Conservation (phyloP, 53 echinoderm and acorn worm species). For the Crossaster papposus region DNA sequence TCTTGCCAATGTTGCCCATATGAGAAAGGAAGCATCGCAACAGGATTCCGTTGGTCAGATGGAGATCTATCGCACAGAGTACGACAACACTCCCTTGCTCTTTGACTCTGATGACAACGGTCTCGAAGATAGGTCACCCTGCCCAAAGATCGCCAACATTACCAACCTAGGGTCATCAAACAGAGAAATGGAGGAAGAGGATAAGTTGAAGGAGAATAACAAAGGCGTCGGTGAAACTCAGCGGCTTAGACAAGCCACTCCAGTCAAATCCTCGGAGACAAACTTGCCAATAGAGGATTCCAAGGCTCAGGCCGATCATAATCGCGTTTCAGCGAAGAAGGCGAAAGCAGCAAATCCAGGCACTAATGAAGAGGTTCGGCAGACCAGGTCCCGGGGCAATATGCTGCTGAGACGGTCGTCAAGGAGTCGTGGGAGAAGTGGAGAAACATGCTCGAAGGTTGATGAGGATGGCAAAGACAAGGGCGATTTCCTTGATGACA, state of each 20-base stretch:
- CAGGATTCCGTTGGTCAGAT: background rate
- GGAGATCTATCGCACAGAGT: conserved; percentile 37
- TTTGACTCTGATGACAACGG: conserved; percentile 64
- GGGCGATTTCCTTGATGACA: conserved; percentile 26
- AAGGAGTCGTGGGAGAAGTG: conserved; percentile 12
- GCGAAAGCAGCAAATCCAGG: background rate
- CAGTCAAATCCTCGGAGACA: background rate
- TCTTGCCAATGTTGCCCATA: background rate
- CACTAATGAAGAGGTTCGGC: background rate
- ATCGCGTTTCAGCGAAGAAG: background rate
- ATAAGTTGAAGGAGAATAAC: conserved; percentile 2
- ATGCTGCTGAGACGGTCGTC: conserved; percentile 25
- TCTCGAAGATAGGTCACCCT: background rate
- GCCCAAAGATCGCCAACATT: background rate
- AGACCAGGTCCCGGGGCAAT: background rate
- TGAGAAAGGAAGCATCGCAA: background rate
- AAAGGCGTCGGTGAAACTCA: background rate
- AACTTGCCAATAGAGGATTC: background rate
- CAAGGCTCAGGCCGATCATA: background rate
- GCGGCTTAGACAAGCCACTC: conserved; percentile 11
- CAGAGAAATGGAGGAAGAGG: background rate
- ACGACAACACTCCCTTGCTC: conserved; percentile 66
- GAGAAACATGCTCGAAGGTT: background rate
- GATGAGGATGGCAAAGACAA: background rate
- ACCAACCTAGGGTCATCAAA: background rate